Evolutionary conservation across 2,888 invertebrate species (phyloP).

Genomic region (Drosophila rubida): DNA sequence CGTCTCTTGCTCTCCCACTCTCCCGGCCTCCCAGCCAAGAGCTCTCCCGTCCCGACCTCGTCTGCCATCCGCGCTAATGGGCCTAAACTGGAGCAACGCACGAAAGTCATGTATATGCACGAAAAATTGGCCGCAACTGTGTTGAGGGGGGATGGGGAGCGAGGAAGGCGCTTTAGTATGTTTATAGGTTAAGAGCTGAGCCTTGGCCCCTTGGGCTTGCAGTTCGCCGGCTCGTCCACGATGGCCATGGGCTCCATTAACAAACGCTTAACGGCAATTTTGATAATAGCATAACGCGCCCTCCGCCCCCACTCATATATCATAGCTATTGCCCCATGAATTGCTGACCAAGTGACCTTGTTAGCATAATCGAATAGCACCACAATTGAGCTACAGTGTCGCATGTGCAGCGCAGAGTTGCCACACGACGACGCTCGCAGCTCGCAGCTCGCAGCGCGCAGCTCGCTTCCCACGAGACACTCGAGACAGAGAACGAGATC

Average conservation of each 20-base stretch:
- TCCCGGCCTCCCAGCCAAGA: neutral
- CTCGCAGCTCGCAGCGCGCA: constrained; percentile 33
- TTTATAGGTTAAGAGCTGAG: constrained; percentile 79
- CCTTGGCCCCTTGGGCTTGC: constrained; percentile 69
- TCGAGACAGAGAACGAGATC: constrained; percentile 35
- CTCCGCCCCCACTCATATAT: neutral
- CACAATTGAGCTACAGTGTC: constrained; percentile 7
- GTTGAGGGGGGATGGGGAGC: neutral
- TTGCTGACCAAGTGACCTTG: constrained; percentile 69
- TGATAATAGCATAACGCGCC: constrained; percentile 71
- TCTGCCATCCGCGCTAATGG: constrained; percentile 45
- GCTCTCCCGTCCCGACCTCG: neutral
- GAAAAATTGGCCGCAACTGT: constrained; percentile 66
- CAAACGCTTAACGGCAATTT: constrained; percentile 69
- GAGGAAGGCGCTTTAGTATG: constrained; percentile 56
- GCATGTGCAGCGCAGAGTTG: constrained; percentile 45
- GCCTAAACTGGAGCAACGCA: constrained; percentile 78
- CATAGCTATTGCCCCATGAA: constrained; percentile 5
- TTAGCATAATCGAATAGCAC: constrained; percentile 39
- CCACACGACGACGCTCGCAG: constrained; percentile 46
- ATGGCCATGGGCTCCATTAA: constrained; percentile 61
- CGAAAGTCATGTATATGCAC: constrained; percentile 77
- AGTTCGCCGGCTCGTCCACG: constrained; percentile 43
- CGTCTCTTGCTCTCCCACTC: constrained; percentile 11
- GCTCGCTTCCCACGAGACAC: constrained; percentile 64